Percentiles rank a stretch among this genome's conserved stretches.
phyloP scores from a whole-genome alignment of 2,888 invertebrate genomes.

The Parasteatoda lunata region DNA sequence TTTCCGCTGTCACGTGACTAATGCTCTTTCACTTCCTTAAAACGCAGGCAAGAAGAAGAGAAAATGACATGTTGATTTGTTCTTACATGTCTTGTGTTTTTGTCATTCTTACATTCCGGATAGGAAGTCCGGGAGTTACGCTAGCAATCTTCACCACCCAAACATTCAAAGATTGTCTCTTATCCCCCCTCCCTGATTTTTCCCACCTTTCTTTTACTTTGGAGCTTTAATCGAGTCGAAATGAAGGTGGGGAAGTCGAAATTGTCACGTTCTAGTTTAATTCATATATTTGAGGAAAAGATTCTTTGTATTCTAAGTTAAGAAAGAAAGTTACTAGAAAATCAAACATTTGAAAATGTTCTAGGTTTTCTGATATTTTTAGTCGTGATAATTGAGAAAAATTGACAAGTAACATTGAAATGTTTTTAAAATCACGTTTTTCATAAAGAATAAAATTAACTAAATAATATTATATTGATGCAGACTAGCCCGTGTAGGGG shows the following conservation, averaged over 20 bases:
- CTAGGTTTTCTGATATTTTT: too few species aligned
- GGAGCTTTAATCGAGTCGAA: constrained; percentile 39
- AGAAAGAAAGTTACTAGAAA: too few species aligned
- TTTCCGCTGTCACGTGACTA: constrained; percentile 55
- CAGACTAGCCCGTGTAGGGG: too few species aligned
- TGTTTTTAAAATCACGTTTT: too few species aligned
- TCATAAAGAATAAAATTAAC: too few species aligned
- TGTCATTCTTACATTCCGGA: not conserved
- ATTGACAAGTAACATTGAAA: too few species aligned
- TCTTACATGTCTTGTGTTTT: constrained; percentile 32
- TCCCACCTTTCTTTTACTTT: not conserved
- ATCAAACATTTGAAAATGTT: too few species aligned
- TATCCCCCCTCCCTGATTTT: not conserved
- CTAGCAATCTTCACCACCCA: too few species aligned
- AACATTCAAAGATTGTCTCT: too few species aligned
- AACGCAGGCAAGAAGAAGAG: constrained; percentile 24
- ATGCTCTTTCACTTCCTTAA: constrained; percentile 19
- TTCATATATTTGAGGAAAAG: constrained; percentile 25
- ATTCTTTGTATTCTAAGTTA: too few species aligned
- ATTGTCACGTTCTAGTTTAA: constrained; percentile 49
- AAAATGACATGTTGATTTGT: constrained; percentile 61
- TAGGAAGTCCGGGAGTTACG: not conserved
- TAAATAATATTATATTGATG: too few species aligned
- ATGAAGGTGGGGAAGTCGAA: constrained; percentile 5
- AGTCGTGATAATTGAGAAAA: too few species aligned